phyloP scores from a whole-genome alignment of 1,140 invertebrate species.

The Acromyrmex heyeri region DNA sequence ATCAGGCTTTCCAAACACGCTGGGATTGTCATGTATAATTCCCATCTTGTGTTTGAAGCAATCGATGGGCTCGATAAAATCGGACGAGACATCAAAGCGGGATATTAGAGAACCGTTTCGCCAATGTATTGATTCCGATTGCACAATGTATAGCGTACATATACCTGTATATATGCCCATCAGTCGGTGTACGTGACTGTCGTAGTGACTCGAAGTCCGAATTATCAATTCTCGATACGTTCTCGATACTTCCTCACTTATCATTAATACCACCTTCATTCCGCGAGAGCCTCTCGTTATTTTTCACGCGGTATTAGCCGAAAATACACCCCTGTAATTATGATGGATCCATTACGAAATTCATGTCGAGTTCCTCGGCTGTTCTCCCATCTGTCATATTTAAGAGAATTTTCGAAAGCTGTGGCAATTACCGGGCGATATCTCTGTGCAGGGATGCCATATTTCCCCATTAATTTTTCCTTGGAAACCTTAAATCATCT shows the following conservation, averaged over 20 bases:
- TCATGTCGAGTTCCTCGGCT: background rate
- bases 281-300: background rate
- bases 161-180: background rate
- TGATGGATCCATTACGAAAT: conserved; percentile 53
- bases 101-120: conserved; percentile 40
- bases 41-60: conserved; percentile 6
- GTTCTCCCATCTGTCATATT: conserved; percentile 35
- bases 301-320: conserved; percentile 34
- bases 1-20: conserved; percentile 31
- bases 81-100: conserved; percentile 6
- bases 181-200: conserved; percentile 29
- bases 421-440: conserved; percentile 44
- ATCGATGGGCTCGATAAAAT: conserved; percentile 49
- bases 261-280: conserved; percentile 8
- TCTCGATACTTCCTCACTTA: conserved; percentile 31
- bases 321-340: background rate
- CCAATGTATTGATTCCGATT: conserved; percentile 25
- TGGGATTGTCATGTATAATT: conserved; percentile 29
- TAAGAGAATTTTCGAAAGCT: conserved; percentile 27
- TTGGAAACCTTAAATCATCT: background rate
- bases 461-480: conserved; percentile 35
- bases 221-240: conserved; percentile 37
- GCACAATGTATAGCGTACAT: conserved; percentile 2
- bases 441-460: conserved; percentile 49
- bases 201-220: conserved; percentile 7